phyloP scores from a whole-genome alignment of 2,888 invertebrate genomes.

The Macaria notata region DNA sequence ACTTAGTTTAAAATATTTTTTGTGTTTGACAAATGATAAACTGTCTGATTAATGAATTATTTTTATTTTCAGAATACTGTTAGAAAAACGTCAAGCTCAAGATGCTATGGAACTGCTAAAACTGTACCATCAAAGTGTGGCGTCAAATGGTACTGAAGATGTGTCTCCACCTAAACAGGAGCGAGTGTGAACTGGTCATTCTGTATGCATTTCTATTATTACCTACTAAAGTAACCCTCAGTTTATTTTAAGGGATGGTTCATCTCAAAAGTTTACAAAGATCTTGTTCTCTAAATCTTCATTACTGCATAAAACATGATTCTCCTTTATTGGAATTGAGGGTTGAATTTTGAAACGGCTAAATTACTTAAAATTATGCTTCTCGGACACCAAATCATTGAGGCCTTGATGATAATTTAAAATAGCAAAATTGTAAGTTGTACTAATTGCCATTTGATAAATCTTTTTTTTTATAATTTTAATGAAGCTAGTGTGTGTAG shows the following conservation, averaged over 20 bases:
- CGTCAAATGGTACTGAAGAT: conserved; percentile 72
- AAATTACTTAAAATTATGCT: conserved; percentile 25
- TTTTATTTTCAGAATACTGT: conserved; percentile 81
- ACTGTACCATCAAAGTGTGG: conserved; percentile 84
- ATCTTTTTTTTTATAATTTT: not conserved
- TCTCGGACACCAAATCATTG: conserved; percentile 61
- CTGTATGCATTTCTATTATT: conserved; percentile 34
- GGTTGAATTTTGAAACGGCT: conserved; percentile 26
- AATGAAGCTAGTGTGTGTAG: conserved; percentile 1
- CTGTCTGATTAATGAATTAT: conserved; percentile 6
- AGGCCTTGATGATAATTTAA: conserved; percentile 63
- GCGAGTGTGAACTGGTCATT: conserved; percentile 54
- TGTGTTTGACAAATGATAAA: not conserved
- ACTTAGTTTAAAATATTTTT: no score
- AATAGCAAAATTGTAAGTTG: conserved; percentile 17
- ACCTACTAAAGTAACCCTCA: conserved; percentile 57
- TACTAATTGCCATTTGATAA: conserved; percentile 1
- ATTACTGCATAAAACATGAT: conserved; percentile 20
- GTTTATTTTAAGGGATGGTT: conserved; percentile 69
- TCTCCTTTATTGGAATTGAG: conserved; percentile 34
- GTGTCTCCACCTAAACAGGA: conserved; percentile 74
- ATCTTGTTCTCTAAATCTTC: conserved; percentile 15
- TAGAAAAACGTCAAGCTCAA: conserved; percentile 92
- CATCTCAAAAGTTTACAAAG: conserved; percentile 80
- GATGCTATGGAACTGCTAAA: conserved; percentile 93